Base-by-base conservation (phyloP, 1,140 invertebrate species). In the Acarapis woodi region DNA sequence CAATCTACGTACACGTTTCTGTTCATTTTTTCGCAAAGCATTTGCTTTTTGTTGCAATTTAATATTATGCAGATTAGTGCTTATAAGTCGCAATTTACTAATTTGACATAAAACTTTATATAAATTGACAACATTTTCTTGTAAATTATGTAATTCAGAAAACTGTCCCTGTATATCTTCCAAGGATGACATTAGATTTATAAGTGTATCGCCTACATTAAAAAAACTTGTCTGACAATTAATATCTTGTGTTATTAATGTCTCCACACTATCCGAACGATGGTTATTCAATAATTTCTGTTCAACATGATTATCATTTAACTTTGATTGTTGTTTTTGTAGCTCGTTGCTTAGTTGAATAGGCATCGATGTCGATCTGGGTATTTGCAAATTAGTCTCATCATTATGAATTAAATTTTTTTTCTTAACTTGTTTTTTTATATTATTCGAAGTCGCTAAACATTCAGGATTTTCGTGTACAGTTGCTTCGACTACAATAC, bases 161-260 rank as follows among this genome's bases (percentile, higher is more conserved):
- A 57, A 61, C 37, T 60, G 58, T 31, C 59, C 60, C 38, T 56
- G 58, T 37, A 59, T 58, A 44, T 61, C 59, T 43, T 61, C 58
- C 19, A 62, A 40, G 12, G 48, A 40, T 5, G 52, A 49, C 37
- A 42, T 47, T 25, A 57, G 37, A 32, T 39, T 49, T n/a, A 35
- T 10, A 24, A 35, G 34, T 8, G 19, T 35, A 35, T 35, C 34
- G 15, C 34, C 25, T 5, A 35, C 18, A 35, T 35, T 35, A 16
- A 35, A 35, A 20, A 4, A 35, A 18, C 16, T 35, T 25, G 23
- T 9, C 23, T 14, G 19, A 4, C 4, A 14, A 35, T 18, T n/a
- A n/a, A n/a, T n/a, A n/a, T n/a, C n/a, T n/a, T n/a, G n/a, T n/a
- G n/a, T n/a, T n/a, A n/a, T n/a, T n/a, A n/a, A n/a, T n/a, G n/a